Conservation (phyloP, 2,888 invertebrate genomes). For the Lumbricus terrestris region DNA sequence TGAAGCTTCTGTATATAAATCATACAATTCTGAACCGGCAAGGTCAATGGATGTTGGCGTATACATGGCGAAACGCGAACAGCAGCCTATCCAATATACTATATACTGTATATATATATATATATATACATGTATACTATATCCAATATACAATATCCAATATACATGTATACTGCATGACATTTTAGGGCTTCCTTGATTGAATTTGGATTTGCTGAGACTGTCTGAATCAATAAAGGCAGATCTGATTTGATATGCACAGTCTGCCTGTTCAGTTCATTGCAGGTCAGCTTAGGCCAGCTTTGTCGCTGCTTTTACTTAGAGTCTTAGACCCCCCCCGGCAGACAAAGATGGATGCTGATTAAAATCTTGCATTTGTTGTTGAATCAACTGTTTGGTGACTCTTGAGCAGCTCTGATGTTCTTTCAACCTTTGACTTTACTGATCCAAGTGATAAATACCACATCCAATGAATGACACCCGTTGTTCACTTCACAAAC, state of each 20-base stretch:
- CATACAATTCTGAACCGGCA: too few relatives aligned
- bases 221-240: not conserved
- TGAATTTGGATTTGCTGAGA: not conserved
- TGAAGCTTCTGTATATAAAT: too few relatives aligned
- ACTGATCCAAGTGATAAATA: not conserved
- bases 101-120: too few relatives aligned
- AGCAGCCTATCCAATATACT: too few relatives aligned
- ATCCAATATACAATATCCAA: too few relatives aligned
- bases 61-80: too few relatives aligned
- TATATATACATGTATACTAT: too few relatives aligned
- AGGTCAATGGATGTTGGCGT: not conserved
- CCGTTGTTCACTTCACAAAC: too few relatives aligned
- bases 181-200: not conserved
- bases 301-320: not conserved
- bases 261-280: not conserved
- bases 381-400: not conserved
- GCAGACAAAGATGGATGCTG: constrained; percentile 3
- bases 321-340: too few relatives aligned
- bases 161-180: not conserved
- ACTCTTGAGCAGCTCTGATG: not conserved
- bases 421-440: not conserved
- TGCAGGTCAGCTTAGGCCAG: not conserved
- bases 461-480: too few relatives aligned
- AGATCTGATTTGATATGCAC: not conserved
- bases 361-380: not conserved